Percentiles rank a stretch among this genome's conserved stretches.
These are phyloP conservation scores for Rhynchotus rufescens DNA, from an alignment of 2,797 vertebrate species.

Conservation along the genomic window DNA sequence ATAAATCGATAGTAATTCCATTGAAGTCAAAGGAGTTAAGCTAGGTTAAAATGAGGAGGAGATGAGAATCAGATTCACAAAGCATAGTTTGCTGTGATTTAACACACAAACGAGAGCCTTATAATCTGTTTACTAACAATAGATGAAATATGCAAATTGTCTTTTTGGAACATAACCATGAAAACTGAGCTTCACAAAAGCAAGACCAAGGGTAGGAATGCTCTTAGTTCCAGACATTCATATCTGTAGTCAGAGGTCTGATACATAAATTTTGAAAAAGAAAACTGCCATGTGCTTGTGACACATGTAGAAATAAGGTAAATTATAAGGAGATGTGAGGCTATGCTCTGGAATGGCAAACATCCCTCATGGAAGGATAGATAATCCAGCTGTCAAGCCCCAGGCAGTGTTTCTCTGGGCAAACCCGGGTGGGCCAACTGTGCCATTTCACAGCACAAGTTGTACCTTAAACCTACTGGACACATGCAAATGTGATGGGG, in stretches of 20 bases:
- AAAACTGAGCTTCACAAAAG: constrained; percentile 46
- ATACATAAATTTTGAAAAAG: not conserved
- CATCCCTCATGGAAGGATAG: not conserved
- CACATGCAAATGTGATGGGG: not conserved
- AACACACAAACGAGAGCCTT: constrained; percentile 41
- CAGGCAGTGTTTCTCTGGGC: not conserved
- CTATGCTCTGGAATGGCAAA: not conserved
- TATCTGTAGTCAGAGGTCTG: not conserved
- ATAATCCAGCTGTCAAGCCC: constrained; percentile 43
- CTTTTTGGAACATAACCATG: constrained; percentile 56
- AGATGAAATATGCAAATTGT: constrained; percentile 63
- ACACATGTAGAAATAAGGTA: constrained; percentile 21
- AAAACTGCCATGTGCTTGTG: constrained; percentile 21
- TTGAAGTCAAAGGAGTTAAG: constrained; percentile 42
- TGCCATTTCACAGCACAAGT: not conserved
- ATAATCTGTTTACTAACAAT: constrained; percentile 69
- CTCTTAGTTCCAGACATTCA: constrained; percentile 48
- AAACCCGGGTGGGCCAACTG: not conserved
- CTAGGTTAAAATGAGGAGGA: constrained; percentile 51
- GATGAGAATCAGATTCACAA: constrained; percentile 46
- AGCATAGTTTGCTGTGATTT: constrained; percentile 50
- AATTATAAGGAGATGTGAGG: constrained; percentile 50
- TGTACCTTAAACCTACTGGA: not conserved
- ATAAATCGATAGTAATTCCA: constrained; percentile 55
- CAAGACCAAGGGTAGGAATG: not conserved